Evolutionary conservation across 1,140 invertebrate genomes (phyloP).

Genomic region (Hylyphantes graminicola): DNA sequence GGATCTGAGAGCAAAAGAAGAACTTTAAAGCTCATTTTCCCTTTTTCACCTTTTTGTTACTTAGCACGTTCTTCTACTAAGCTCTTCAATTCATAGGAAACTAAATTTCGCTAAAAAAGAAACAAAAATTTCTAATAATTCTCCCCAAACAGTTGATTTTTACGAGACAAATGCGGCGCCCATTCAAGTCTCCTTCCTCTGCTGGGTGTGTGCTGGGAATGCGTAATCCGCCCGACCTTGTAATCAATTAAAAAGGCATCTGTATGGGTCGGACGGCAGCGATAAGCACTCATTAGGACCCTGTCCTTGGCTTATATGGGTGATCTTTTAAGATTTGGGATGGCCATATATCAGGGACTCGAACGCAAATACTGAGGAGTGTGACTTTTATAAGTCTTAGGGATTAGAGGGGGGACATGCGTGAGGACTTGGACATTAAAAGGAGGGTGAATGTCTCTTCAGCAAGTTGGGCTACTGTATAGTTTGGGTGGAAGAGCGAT

Average conservation of each 20-base stretch:
- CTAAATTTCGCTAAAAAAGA: no score
- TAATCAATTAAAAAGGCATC: conserved; percentile 55
- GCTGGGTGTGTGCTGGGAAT: conserved; percentile 33
- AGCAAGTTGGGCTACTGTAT: no score
- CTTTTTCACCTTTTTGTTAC: no score
- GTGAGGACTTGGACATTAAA: neutral
- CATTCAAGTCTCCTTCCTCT: neutral
- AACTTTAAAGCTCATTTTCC: no score
- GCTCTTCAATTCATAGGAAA: no score
- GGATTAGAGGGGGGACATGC: conserved; percentile 17
- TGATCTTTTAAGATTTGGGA: conserved; percentile 43
- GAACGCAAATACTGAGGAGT: neutral
- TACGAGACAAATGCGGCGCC: neutral
- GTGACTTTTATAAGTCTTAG: conserved; percentile 27
- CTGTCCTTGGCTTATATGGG: conserved; percentile 43
- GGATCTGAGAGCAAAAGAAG: no score
- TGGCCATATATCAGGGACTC: conserved; percentile 14
- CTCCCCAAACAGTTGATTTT: neutral
- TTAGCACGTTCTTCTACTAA: no score
- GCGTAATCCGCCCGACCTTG: conserved; percentile 39
- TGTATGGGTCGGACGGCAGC: conserved; percentile 15
- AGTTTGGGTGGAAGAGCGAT: no score
- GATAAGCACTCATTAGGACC: conserved; percentile 48
- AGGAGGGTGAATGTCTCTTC: no score
- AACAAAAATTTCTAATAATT: no score